Evolutionary conservation across 2,797 vertebrate species (phyloP).

Genomic region (Coilia nasus): DNA sequence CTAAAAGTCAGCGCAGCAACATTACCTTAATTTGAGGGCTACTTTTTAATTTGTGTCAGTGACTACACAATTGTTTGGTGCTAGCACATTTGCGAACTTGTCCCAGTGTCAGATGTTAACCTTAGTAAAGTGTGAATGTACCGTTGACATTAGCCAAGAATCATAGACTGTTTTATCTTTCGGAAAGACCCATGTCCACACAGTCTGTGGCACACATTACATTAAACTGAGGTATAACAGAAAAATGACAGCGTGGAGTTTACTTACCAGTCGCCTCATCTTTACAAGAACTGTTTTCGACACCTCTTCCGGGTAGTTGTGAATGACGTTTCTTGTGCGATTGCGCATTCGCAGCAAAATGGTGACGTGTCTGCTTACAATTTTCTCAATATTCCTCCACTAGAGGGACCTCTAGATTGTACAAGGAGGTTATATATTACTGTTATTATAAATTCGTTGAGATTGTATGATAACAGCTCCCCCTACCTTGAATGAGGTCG

Average conservation of each 20-base stretch:
- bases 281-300: not conserved
- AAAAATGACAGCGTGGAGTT: not conserved
- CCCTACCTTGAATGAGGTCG: too few relatives aligned
- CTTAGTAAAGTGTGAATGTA: not conserved
- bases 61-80: not conserved
- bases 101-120: not conserved
- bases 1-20: too few relatives aligned
- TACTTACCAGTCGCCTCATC: conserved; percentile 25
- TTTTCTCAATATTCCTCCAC: not conserved
- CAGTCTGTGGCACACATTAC: not conserved
- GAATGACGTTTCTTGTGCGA: not conserved
- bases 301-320: not conserved
- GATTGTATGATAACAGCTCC: too few relatives aligned
- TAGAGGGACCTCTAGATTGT: not conserved
- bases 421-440: too few relatives aligned
- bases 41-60: not conserved
- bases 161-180: not conserved
- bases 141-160: not conserved
- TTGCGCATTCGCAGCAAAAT: not conserved
- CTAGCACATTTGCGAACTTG: not conserved
- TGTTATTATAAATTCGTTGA: too few relatives aligned
- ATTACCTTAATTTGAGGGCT: too few relatives aligned
- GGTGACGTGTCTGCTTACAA: not conserved
- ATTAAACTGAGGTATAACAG: not conserved
- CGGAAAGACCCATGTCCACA: not conserved